phyloP scores from a whole-genome alignment of 1,140 invertebrate genomes.

The Lethrus apterus region DNA sequence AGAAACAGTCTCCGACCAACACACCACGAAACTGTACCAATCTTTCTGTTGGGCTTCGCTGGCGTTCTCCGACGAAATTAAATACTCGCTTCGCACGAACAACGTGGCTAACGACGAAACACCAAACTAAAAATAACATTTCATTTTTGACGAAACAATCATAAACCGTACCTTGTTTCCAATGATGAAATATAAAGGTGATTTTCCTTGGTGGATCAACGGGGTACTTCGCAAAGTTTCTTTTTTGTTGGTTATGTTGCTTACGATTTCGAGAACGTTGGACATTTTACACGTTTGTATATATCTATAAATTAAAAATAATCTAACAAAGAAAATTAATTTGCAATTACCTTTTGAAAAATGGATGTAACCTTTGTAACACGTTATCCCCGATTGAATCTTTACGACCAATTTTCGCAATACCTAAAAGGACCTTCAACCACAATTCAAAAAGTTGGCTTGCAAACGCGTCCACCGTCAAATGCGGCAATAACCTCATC shows the following conservation, averaged over 20 bases:
- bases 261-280: slow-evolving; percentile 34
- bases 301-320: slow-evolving; percentile 26
- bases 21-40: slow-evolving; percentile 32
- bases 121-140: slow-evolving; percentile 33
- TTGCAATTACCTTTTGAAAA: slow-evolving; percentile 31
- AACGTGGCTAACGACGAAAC: slow-evolving; percentile 33
- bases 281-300: slow-evolving; percentile 32
- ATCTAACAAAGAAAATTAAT: neutral
- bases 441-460: slow-evolving; percentile 34
- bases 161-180: slow-evolving; percentile 33
- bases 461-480: slow-evolving; percentile 27
- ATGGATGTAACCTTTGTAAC: slow-evolving; percentile 45
- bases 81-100: slow-evolving; percentile 31
- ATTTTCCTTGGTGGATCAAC: slow-evolving; percentile 33
- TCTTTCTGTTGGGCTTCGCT: slow-evolving; percentile 31
- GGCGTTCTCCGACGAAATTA: slow-evolving; percentile 28
- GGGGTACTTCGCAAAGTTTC: slow-evolving; percentile 37
- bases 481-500: slow-evolving; percentile 49
- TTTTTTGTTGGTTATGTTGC: slow-evolving; percentile 31
- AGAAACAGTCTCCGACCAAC: slow-evolving; percentile 29
- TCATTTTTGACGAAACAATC: neutral
- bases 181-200: slow-evolving; percentile 36
- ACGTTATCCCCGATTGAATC: slow-evolving; percentile 37
- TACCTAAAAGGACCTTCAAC: slow-evolving; percentile 33
- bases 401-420: slow-evolving; percentile 35